These are phyloP conservation scores for Neocrepidodera transversa DNA, from an alignment of 2,888 invertebrate genomes.

Conservation along the genomic window DNA sequence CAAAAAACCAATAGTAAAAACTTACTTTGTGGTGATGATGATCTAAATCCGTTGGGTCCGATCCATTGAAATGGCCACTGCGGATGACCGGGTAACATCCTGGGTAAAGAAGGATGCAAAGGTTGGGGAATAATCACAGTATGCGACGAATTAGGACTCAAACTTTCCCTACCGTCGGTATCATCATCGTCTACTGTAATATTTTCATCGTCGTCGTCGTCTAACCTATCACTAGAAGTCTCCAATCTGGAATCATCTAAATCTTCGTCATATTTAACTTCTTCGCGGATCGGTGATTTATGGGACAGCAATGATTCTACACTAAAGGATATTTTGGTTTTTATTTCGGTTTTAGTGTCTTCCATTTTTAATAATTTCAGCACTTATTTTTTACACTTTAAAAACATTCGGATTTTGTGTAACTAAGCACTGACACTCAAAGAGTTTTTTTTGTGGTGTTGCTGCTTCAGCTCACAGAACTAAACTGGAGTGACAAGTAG, in stretches of 20 bases:
- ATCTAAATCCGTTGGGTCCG: constrained; percentile 66
- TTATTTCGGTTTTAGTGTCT: constrained; percentile 59
- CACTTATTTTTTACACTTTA: constrained; percentile 16
- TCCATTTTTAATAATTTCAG: constrained; percentile 48
- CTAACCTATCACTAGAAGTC: constrained; percentile 55
- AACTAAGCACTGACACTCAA: background rate
- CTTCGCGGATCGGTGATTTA: constrained; percentile 29
- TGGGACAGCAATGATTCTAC: constrained; percentile 69
- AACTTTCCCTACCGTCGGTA: constrained; percentile 58
- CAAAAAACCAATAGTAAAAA: too few species aligned
- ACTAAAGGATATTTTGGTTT: constrained; percentile 76
- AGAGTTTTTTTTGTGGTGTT: constrained; percentile 39
- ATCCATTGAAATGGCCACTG: constrained; percentile 73
- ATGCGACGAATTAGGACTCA: constrained; percentile 64
- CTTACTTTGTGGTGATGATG: constrained; percentile 69
- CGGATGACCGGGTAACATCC: constrained; percentile 63
- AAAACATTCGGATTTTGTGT: constrained; percentile 16
- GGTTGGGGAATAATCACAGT: constrained; percentile 74
- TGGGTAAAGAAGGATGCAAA: constrained; percentile 67
- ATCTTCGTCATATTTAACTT: constrained; percentile 42
- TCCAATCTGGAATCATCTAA: constrained; percentile 45
- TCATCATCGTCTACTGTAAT: constrained; percentile 58
- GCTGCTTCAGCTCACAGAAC: constrained; percentile 40
- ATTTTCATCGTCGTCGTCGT: constrained; percentile 60
- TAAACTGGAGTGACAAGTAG: constrained; percentile 43